Percentiles rank a stretch among this genome's conserved stretches.
phyloP scores from a whole-genome alignment of 1,140 invertebrate species.

The Drosophila tani region DNA sequence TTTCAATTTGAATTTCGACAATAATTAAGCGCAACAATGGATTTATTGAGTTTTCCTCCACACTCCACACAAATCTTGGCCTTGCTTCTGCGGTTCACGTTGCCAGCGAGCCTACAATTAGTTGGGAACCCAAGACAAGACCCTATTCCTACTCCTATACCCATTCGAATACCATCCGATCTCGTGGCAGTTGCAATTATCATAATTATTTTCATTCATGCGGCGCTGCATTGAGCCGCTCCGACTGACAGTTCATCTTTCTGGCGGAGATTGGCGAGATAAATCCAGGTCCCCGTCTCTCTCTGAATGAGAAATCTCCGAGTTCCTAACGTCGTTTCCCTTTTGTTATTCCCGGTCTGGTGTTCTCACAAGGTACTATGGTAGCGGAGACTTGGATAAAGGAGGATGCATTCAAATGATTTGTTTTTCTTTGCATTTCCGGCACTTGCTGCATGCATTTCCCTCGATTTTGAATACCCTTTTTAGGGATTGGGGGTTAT shows the following conservation, averaged over 20 bases:
- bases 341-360: slow-evolving; percentile 36
- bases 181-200: slow-evolving; percentile 75
- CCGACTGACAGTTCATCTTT: slow-evolving; percentile 36
- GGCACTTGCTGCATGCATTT: slow-evolving; percentile 43
- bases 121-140: slow-evolving; percentile 41
- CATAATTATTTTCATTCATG: slow-evolving; percentile 84
- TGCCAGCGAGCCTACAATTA: slow-evolving; percentile 74
- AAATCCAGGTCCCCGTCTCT: slow-evolving; percentile 34
- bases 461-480: slow-evolving; percentile 36
- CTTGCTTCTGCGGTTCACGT: slow-evolving; percentile 56
- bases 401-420: slow-evolving; percentile 71
- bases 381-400: slow-evolving; percentile 16
- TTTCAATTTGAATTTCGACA: slow-evolving; percentile 80
- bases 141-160: slow-evolving; percentile 14
- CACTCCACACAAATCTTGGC: slow-evolving; percentile 13
- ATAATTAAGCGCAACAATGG: slow-evolving; percentile 83
- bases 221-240: slow-evolving; percentile 57
- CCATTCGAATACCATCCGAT: slow-evolving; percentile 29
- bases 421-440: slow-evolving; percentile 60
- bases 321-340: slow-evolving; percentile 63
- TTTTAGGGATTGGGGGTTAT: not conserved
- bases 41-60: slow-evolving; percentile 72
- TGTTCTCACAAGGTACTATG: slow-evolving; percentile 27
- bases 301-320: slow-evolving; percentile 36
- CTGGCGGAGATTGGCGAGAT: slow-evolving; percentile 60